Evolutionary conservation across 2,113 vertebrate genomes (phyloP).

Genomic region (Ageneiosus marmoratus): DNA sequence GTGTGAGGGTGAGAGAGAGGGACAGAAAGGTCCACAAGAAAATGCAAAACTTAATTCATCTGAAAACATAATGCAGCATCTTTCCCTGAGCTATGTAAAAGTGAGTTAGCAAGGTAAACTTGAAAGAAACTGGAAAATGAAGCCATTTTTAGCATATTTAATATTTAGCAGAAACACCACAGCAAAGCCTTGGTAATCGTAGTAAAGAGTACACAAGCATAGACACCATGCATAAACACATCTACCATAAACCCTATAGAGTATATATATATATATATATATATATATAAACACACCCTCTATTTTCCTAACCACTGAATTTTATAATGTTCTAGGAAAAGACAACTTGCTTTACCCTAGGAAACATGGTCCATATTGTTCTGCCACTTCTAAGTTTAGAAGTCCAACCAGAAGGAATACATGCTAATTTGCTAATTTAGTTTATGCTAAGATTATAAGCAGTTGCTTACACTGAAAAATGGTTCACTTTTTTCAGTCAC

Average conservation of each 20-base stretch:
- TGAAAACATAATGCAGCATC: background rate
- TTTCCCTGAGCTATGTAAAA: background rate
- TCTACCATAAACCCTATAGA: background rate
- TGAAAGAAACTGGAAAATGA: background rate
- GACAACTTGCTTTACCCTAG: background rate
- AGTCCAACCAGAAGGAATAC: background rate
- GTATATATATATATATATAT: background rate
- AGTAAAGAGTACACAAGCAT: background rate
- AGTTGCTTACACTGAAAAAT: background rate
- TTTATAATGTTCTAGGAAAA: background rate
- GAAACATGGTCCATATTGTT: background rate
- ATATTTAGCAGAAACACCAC: background rate
- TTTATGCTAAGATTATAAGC: background rate
- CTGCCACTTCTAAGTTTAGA: background rate
- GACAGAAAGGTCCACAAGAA: slow-evolving; percentile 14
- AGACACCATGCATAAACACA: background rate
- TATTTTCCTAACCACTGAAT: background rate
- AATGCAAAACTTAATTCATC: slow-evolving; percentile 23
- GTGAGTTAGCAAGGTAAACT: background rate
- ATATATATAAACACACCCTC: too few relatives aligned
- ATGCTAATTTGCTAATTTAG: background rate
- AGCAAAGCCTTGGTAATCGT: background rate
- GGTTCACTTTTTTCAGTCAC: background rate
- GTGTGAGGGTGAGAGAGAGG: slow-evolving; percentile 4
- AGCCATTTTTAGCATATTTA: too few relatives aligned